A percentile compares a stretch with the other conserved stretches of the same genome.
Evolutionary conservation across 2,113 vertebrate genomes (phyloP).

Genomic region (Otus sunia): DNA sequence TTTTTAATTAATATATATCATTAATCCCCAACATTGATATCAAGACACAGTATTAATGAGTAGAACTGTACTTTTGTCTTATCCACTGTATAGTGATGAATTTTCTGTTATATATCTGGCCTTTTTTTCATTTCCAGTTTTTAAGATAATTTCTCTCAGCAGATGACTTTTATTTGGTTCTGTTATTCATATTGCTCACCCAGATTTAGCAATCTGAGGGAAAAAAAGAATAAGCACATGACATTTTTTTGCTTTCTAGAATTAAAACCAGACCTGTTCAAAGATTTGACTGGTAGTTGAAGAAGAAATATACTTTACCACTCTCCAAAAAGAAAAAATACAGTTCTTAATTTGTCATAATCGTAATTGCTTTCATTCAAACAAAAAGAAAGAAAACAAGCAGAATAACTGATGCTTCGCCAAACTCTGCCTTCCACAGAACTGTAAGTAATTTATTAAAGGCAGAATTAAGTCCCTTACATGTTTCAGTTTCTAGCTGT

Average conservation of each 20-base stretch:
- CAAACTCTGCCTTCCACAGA: constrained; percentile 37
- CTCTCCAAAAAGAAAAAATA: not conserved
- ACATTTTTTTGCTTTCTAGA: not conserved
- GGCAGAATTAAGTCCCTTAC: not conserved
- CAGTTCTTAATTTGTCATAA: constrained; percentile 46
- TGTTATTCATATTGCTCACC: not conserved
- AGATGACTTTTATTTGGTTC: not conserved
- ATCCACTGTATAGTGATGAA: not conserved
- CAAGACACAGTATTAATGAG: not conserved
- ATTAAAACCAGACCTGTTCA: constrained; percentile 2
- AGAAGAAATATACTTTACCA: constrained; percentile 2
- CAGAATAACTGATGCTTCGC: constrained; percentile 19
- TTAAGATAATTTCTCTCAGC: not conserved
- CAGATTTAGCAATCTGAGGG: not conserved
- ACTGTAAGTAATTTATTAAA: constrained; percentile 38
- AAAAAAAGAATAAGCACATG: not conserved
- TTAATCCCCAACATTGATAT: not conserved
- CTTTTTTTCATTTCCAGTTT: not conserved
- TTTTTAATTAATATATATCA: not conserved
- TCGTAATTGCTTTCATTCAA: constrained; percentile 51
- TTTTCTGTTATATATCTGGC: not conserved
- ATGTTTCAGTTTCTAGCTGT: constrained; percentile 7
- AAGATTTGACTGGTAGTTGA: not conserved
- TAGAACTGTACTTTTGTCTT: not conserved
- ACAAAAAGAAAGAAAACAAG: constrained; percentile 35